Conservation (phyloP, 2,113 vertebrate species). For the Heterochromis multidens region DNA sequence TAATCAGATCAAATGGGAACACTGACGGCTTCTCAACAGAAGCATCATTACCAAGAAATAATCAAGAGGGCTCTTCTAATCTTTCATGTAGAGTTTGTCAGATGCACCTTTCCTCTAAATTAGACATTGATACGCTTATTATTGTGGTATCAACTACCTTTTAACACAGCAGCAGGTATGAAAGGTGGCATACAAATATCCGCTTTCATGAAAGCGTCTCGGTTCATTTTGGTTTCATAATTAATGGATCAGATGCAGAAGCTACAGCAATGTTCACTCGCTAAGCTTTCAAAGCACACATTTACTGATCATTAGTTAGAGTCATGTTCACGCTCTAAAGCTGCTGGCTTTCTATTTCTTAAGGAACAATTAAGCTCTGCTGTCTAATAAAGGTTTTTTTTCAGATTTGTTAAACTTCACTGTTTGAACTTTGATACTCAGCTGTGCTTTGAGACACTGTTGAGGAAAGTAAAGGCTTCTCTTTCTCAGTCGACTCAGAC, state of each 20-base stretch:
- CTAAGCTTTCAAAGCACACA: not conserved
- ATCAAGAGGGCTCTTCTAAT: not conserved
- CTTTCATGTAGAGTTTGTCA: conserved; percentile 24
- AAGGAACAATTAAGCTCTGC: not conserved
- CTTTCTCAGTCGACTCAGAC: not conserved
- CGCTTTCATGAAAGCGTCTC: not conserved
- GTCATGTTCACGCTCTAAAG: not conserved
- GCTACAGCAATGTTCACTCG: not conserved
- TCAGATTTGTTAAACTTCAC: not conserved
- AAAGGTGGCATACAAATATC: not conserved
- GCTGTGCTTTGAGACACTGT: no score
- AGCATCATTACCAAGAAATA: conserved; percentile 8
- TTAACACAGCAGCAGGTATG: not conserved
- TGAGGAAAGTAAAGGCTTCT: no score
- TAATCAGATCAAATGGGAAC: conserved; percentile 49
- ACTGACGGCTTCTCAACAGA: conserved; percentile 19
- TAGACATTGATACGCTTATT: not conserved
- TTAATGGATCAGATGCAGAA: not conserved
- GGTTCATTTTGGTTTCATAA: not conserved
- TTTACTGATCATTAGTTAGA: not conserved
- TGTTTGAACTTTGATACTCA: not conserved
- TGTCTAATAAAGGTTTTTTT: not conserved
- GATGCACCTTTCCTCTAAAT: not conserved
- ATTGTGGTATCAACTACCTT: not conserved
- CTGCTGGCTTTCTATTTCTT: not conserved